Evolutionary conservation across 2,888 invertebrate genomes (phyloP).

Genomic region (Xestia c-nigrum): DNA sequence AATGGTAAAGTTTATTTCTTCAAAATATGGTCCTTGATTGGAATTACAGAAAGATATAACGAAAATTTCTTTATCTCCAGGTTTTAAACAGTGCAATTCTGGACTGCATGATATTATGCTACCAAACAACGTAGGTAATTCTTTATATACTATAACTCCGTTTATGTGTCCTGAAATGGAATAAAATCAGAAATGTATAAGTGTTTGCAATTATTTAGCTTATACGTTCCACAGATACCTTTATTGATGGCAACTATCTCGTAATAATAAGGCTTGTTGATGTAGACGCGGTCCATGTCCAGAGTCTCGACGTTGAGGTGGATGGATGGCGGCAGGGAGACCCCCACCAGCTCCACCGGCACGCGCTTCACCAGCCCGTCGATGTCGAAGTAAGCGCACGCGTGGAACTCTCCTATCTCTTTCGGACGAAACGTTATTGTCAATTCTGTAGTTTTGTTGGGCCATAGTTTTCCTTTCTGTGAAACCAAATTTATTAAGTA

Average conservation of each 20-base stretch:
- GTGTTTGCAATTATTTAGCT: neutral
- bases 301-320: slow-evolving; percentile 89
- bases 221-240: slow-evolving; percentile 78
- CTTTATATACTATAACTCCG: slow-evolving; percentile 88
- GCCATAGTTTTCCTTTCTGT: slow-evolving; percentile 91
- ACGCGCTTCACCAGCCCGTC: slow-evolving; percentile 89
- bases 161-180: slow-evolving; percentile 89
- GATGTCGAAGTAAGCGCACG: slow-evolving; percentile 90
- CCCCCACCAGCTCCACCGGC: slow-evolving; percentile 88
- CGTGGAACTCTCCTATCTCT: slow-evolving; percentile 86
- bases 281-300: slow-evolving; percentile 90
- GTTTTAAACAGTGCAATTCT: slow-evolving; percentile 81
- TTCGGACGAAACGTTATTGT: slow-evolving; percentile 90
- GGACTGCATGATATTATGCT: slow-evolving; percentile 90
- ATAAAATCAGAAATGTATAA: neutral
- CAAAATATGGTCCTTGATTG: slow-evolving; percentile 91
- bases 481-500: neutral
- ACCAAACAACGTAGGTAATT: slow-evolving; percentile 88
- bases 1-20: slow-evolving; percentile 91
- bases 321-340: slow-evolving; percentile 90
- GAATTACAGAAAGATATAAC: slow-evolving; percentile 90
- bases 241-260: slow-evolving; percentile 91
- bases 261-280: slow-evolving; percentile 91
- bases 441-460: slow-evolving; percentile 88
- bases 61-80: slow-evolving; percentile 89